These are phyloP conservation scores for Archips xylosteana DNA, from an alignment of 2,888 invertebrate genomes.

Conservation along the genomic window DNA sequence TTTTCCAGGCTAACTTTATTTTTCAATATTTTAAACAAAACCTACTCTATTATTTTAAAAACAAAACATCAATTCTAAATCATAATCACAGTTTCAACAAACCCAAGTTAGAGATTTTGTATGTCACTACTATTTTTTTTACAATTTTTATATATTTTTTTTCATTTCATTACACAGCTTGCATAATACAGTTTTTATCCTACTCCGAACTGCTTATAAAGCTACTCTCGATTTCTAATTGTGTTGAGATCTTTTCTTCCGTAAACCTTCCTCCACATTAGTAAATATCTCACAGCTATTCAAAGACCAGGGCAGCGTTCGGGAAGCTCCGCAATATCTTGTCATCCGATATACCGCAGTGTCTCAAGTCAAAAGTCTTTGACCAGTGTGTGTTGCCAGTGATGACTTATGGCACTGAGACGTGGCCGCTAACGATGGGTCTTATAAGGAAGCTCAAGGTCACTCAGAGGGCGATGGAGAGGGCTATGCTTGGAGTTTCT, in stretches of 20 bases:
- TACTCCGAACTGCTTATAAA: constrained; percentile 8
- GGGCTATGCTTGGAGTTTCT: no score
- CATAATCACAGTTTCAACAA: constrained; percentile 36
- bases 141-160: constrained; percentile 3
- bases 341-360: no score
- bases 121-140: constrained; percentile 23
- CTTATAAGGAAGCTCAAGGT: no score
- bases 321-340: no score
- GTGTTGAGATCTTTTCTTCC: not conserved
- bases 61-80: constrained; percentile 31
- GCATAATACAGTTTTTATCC: constrained; percentile 24
- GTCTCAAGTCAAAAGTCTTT: no score
- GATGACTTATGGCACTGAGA: no score
- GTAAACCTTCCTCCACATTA: no score
- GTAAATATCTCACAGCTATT: no score
- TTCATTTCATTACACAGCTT: constrained; percentile 13
- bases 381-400: no score
- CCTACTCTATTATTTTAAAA: constrained; percentile 25
- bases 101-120: constrained; percentile 10
- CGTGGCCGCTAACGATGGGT: no score
- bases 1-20: constrained; percentile 11
- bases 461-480: no score
- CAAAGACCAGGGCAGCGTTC: no score
- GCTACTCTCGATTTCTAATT: constrained; percentile 18
- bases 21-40: constrained; percentile 16